Evolutionary conservation across 2,888 invertebrate species (phyloP).

Genomic region (Nemoura dubitans): DNA sequence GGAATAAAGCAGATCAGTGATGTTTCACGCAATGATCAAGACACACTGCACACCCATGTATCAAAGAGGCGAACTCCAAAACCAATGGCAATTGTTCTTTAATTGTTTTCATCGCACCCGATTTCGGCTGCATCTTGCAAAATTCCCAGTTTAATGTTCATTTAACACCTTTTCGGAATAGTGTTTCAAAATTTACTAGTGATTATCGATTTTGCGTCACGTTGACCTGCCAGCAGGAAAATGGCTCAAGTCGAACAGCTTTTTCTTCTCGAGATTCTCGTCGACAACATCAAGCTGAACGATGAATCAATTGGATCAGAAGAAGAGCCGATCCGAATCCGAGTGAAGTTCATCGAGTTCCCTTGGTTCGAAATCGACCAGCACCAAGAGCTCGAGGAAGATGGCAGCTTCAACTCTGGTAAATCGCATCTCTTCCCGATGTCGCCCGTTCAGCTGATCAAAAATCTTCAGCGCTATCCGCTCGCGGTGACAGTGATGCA

Average conservation of each 20-base stretch:
- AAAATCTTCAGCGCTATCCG: constrained; percentile 44
- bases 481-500: constrained; percentile 43
- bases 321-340: constrained; percentile 49
- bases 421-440: constrained; percentile 49
- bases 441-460: constrained; percentile 44
- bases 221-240: not conserved
- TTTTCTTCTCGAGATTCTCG: constrained; percentile 48
- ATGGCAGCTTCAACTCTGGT: constrained; percentile 45
- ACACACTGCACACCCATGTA: not conserved
- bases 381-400: constrained; percentile 51
- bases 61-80: not conserved
- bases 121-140: not conserved
- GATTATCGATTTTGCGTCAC: not conserved
- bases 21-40: not conserved
- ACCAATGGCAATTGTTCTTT: not conserved
- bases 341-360: constrained; percentile 54
- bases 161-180: not conserved
- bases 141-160: not conserved
- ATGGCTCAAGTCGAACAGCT: constrained; percentile 45
- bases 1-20: no score
- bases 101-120: not conserved
- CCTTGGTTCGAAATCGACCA: constrained; percentile 54
- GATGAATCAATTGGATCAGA: not conserved
- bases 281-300: constrained; percentile 45
- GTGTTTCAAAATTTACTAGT: not conserved